Base-by-base conservation (phyloP, 2,797 vertebrate genomes). In the Acrossocheilus fasciatus region DNA sequence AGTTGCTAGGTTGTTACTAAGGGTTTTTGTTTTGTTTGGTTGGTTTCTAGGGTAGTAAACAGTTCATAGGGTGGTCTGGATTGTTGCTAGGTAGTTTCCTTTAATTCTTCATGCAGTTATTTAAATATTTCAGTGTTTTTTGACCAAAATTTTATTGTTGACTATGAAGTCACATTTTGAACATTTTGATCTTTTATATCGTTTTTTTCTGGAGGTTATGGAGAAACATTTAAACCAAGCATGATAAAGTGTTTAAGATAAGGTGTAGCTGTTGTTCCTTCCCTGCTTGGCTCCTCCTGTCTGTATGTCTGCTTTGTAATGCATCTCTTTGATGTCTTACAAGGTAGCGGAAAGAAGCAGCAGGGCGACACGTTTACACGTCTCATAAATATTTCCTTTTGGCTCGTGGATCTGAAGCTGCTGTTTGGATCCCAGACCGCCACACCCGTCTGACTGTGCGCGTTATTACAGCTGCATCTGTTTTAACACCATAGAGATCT, bases 311-410 rank as follows among this genome's bases (percentile, higher is more conserved):
- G 62, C 30, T 36, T 50, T 23, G 45, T 66, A 66, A 1, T 18
- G 73, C 62, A 50, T 57, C 50, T 30, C 75, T 86, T 87, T 88
- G 68, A 90, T 70, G 77, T 57, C 36, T 83, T 9, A 45, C 89
- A 82, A 87, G 78, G n/a, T 69, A 83, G 83, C 82, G 72, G 77
- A 87, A 75, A 87, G 87, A 54, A 79, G 81, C 86, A 43, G 88
- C 86, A 78, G 86, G 90, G 86, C 62, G 47, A 76, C 87, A 52
- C 82, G 89, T 89, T 90, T 89, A 82, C 85, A 82, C 62, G 62
- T 85, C 91, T 92, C 90, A 91, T 93, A 93, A 95, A 94, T 93
- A 94, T 94, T 94, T 93, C 90, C 90, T 69, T 57, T 92, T 93
- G 87, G 91, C 92, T 90, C 1, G 18, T 83, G 45, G 73, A 68